Conservation (phyloP, 2,888 invertebrate species). For the Pristionchus mayeri region DNA sequence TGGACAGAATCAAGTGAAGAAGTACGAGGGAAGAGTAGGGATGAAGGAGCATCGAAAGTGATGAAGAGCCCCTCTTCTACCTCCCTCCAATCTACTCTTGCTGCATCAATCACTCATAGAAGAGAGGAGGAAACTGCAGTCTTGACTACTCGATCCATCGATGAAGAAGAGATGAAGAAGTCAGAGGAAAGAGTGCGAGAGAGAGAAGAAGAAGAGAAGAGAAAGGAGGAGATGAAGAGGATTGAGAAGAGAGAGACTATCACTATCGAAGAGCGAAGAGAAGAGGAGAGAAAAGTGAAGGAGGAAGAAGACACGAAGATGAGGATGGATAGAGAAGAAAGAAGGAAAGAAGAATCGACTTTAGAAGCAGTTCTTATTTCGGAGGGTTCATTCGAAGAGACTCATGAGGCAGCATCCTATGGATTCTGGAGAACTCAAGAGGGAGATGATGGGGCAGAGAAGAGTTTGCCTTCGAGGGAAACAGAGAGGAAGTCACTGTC, state of each 20-base stretch:
- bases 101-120: background rate
- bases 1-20: background rate
- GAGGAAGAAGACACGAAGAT: background rate
- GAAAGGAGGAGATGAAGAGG: background rate
- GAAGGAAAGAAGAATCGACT: background rate
- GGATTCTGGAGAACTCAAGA: conserved; percentile 56
- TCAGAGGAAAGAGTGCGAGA: background rate
- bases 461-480: background rate
- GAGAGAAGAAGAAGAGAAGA: background rate
- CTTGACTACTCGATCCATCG: background rate
- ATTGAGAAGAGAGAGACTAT: background rate
- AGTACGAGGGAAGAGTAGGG: background rate
- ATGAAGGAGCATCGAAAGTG: background rate
- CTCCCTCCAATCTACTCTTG: background rate
- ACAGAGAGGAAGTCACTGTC: conserved; percentile 1
- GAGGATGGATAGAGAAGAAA: no score
- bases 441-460: conserved; percentile 52
- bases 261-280: conserved; percentile 8
- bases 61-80: background rate
- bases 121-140: background rate
- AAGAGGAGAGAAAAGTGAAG: background rate
- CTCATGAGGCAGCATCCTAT: conserved; percentile 51
- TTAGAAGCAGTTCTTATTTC: background rate
- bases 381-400: background rate
- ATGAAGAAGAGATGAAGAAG: background rate